Base-by-base conservation (phyloP, 2,888 invertebrate species). In the Antheraea assamensis region DNA sequence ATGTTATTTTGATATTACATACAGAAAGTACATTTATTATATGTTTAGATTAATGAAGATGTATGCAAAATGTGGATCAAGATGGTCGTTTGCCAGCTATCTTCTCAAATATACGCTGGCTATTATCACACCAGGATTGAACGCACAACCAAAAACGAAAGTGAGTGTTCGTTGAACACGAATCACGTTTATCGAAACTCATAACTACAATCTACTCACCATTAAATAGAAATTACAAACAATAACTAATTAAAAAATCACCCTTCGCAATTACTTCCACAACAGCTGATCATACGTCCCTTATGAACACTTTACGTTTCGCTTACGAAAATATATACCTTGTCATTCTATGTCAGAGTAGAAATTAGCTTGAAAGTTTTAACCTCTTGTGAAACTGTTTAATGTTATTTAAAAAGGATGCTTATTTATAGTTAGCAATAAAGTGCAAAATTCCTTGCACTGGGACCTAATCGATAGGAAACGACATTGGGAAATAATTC, bases 271-370 rank as follows among this genome's bases (percentile, higher is more conserved):
- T 76, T 76, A 76, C 77, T 75, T 75, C 24, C 70, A 71, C 27
- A 78, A 77, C 79, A 80, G 79, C 80, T 80, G 78, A 79, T 77
- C 73, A 24, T 68, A 13, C 72, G 74, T 73, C 77, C 75, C 75
- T 75, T 49, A 27, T 30, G 42, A 24, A n/a, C 21, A 58, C 19
- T 27, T 58, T 42, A 21, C n/a, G 15, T 27, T 8, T 19, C n/a
- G 15, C 8, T 7, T 5, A 35, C 24, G 24, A 70, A 70, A 35
- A 1, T 68, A 55, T 68, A 55, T 17, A 70, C 58, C 30, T n/a
- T 70, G 30, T 47, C 0, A 0, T n/a, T 13, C n/a, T 5, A 15
- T 7, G 2, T 8, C 17, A 73, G 15, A 30, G 58, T 47, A 3
- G 5, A 10, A 35, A 58, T 70, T 73, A 15, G 27, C 30, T 58